A percentile compares a stretch with the other conserved stretches of the same genome.
These are phyloP conservation scores for Steinernema carpocapsae DNA, from an alignment of 2,888 invertebrate species.

Conservation along the genomic window DNA sequence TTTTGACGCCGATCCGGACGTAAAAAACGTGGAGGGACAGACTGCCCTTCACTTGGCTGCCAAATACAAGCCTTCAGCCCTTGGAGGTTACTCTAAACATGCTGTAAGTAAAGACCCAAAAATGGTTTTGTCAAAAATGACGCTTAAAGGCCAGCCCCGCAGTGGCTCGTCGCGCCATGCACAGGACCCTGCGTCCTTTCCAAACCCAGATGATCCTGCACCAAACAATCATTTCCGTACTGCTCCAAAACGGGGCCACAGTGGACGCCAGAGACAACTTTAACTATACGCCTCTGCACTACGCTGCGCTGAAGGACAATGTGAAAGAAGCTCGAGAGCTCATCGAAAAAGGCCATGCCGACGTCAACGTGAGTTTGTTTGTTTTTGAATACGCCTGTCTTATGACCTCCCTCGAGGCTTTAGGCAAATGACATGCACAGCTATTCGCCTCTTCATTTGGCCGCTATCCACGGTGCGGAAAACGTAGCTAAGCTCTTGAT, in stretches of 20 bases:
- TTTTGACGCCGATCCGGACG: constrained; percentile 40
- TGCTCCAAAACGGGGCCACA: not conserved
- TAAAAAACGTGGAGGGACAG: constrained; percentile 41
- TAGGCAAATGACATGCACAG: constrained; percentile 1
- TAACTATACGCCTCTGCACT: constrained; percentile 49
- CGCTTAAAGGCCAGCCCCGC: not conserved
- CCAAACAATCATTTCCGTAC: constrained; percentile 20
- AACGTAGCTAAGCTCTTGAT: constrained; percentile 20
- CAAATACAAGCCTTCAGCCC: constrained; percentile 45
- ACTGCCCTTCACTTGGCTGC: constrained; percentile 50
- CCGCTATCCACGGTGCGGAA: constrained; percentile 36
- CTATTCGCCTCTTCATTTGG: constrained; percentile 19
- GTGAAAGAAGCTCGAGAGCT: constrained; percentile 43
- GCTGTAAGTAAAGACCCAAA: constrained; percentile 8
- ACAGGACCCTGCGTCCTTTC: not conserved
- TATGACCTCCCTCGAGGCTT: not conserved
- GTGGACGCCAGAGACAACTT: constrained; percentile 43
- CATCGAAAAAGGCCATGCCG: constrained; percentile 36
- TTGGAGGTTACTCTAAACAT: not conserved
- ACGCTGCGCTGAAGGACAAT: constrained; percentile 52
- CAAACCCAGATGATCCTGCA: not conserved
- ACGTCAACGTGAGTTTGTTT: constrained; percentile 40
- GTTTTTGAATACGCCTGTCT: not conserved
- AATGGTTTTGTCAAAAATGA: constrained; percentile 36
- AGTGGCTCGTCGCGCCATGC: constrained; percentile 3